Conservation (phyloP, 30 jellyfish, hydroid and myxozoan species). For the Sanderia malayensis region DNA sequence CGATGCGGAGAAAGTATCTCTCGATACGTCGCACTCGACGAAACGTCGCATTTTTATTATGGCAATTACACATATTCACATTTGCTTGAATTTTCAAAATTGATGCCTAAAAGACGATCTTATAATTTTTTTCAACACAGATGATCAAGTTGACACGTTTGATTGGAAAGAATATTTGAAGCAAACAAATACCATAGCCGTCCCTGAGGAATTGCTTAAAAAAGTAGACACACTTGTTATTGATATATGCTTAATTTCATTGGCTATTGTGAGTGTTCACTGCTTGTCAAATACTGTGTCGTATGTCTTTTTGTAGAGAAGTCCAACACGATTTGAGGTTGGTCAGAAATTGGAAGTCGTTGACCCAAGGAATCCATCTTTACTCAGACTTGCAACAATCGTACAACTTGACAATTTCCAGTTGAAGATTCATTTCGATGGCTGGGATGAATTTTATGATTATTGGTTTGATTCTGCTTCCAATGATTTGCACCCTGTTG, state of each 20-base stretch:
- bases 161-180: constrained; percentile 80
- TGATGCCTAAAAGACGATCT: too few species aligned
- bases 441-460: constrained; percentile 90
- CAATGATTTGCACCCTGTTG: constrained; percentile 90
- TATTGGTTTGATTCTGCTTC: constrained; percentile 95
- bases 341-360: constrained; percentile 89
- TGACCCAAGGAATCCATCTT: constrained; percentile 98
- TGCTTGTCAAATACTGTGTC: too few species aligned
- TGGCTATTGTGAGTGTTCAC: too few species aligned
- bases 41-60: too few species aligned
- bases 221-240: constrained; percentile 40
- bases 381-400: constrained; percentile 85
- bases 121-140: constrained; percentile 19
- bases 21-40: too few species aligned
- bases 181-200: constrained; percentile 79
- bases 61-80: too few species aligned
- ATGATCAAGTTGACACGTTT: constrained; percentile 89
- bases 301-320: too few species aligned
- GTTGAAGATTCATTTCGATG: constrained; percentile 91
- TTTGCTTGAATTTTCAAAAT: too few species aligned
- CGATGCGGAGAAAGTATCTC: too few species aligned
- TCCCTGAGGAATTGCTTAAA: constrained; percentile 69
- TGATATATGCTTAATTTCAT: too few species aligned
- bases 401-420: constrained; percentile 68
- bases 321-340: constrained; percentile 55